Evolutionary conservation across 92 coral and sea anemone species (phyloP).

Genomic region (Zoanthus gigantus): DNA sequence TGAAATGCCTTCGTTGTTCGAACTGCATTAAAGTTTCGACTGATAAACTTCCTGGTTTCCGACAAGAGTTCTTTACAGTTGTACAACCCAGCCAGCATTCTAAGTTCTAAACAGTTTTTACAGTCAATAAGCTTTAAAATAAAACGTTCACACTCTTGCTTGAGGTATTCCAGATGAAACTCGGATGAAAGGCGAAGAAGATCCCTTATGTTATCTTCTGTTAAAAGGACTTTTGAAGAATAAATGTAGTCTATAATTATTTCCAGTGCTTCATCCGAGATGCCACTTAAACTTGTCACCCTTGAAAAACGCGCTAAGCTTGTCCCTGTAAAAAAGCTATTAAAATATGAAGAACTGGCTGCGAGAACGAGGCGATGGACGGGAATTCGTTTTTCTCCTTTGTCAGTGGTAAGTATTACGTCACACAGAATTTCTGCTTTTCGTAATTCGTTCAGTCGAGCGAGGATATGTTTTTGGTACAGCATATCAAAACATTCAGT

Average conservation of each 20-base stretch:
- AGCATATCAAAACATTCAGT: background rate
- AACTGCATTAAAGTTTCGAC: conserved; percentile 76
- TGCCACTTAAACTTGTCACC: conserved; percentile 74
- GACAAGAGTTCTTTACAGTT: conserved; percentile 71
- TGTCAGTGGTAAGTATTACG: conserved; percentile 77
- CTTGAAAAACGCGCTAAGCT: conserved; percentile 68
- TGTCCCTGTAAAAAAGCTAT: conserved; percentile 77
- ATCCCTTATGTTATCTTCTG: conserved; percentile 73
- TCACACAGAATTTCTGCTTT: conserved; percentile 79
- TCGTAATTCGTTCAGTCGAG: conserved; percentile 77
- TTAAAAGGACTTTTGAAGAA: conserved; percentile 70
- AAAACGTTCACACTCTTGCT: conserved; percentile 69
- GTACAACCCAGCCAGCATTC: conserved; percentile 71
- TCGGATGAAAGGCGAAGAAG: conserved; percentile 74
- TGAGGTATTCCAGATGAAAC: conserved; percentile 74
- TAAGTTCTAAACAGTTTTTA: conserved; percentile 85
- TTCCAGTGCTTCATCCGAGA: conserved; percentile 67
- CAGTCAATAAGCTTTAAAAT: conserved; percentile 67
- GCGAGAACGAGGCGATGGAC: conserved; percentile 91
- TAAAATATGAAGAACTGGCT: conserved; percentile 88
- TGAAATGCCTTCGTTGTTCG: conserved; percentile 62
- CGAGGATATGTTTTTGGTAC: conserved; percentile 37
- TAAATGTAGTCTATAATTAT: conserved; percentile 76
- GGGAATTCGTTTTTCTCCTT: conserved; percentile 71
- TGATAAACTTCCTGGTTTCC: conserved; percentile 70